Evolutionary conservation across 2,113 vertebrate genomes (phyloP), one percentile per base, ranked within the genome.

Genomic region (Strix aluco): DNA sequence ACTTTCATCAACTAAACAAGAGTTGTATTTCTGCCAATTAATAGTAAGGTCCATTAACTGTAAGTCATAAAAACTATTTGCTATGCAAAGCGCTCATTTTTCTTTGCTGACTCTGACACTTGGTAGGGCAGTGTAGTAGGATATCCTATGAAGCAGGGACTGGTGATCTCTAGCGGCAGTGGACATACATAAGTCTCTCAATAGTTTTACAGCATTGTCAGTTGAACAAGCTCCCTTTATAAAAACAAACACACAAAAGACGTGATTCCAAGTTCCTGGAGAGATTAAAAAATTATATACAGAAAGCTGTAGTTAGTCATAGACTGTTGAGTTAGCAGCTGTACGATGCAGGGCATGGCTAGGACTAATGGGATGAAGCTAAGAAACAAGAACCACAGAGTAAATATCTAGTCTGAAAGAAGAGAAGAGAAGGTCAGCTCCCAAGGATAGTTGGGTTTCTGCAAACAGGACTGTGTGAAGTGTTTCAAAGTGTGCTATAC

Each of bases 21-120:
- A 92, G 74, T 80, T 96, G 87, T 96, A 94, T 95, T 95, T 94
- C 79, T 95, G 71, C 84, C 66, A 82, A 47, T 94, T 94, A 94
- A 91, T 93, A 91, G 78, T 65, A 75, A 82, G 74, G 70, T 25
- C 84, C 81, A 82, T 92, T 93, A 91, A 91, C 81, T 93, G 40
- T 80, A 93, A 90, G 78, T 61, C 66, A 49, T 79, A 91, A 74
- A 70, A 97, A 36, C 38, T 61, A 29, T 91, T 94, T 90, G 58
- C 70, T 71, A 81, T 85, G 90, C 74, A 94, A 85, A 89, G 34
- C 11, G 7, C 59, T 81, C 6, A 0, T 62, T 86, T 94, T 87
- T 88, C 49, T 81, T 42, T 73, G n/a, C 54, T 74, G 66, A 36
- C 66, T 86, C 57, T 82, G 83, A 49, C 16, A 20, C 73, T 93